phyloP scores from a whole-genome alignment of 2,113 vertebrate species.

The Narcine bancroftii region DNA sequence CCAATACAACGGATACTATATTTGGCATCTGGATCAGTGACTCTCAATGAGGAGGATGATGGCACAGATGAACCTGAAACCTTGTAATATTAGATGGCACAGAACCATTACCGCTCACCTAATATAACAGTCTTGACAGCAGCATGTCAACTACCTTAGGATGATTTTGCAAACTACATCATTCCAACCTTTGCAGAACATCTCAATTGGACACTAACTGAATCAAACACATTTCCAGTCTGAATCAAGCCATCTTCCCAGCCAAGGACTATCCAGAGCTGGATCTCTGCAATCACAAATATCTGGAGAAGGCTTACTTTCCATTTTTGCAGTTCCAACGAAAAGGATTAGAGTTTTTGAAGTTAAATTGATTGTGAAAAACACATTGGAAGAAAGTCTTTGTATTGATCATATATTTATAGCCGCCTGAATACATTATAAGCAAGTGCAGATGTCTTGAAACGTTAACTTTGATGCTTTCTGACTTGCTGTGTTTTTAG shows the following conservation, averaged over 20 bases:
- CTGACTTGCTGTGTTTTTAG: too few species aligned
- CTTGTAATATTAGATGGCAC: background rate
- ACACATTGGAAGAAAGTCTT: background rate
- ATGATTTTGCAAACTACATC: background rate
- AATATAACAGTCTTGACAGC: background rate
- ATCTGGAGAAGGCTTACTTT: background rate
- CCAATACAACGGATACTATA: background rate
- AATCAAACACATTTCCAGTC: conserved; percentile 11
- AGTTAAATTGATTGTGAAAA: background rate
- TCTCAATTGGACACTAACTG: conserved; percentile 10
- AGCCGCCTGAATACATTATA: background rate
- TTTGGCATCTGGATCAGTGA: background rate
- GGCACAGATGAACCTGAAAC: background rate
- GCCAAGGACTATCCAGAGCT: background rate
- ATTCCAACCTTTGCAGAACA: background rate
- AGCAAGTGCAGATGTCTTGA: too few species aligned
- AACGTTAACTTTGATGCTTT: too few species aligned
- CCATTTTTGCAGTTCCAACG: background rate
- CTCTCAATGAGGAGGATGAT: background rate
- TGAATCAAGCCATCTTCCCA: background rate
- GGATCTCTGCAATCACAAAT: conserved; percentile 10
- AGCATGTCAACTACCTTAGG: background rate
- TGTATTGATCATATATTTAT: background rate
- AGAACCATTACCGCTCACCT: background rate
- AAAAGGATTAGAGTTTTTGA: background rate